Evolutionary conservation across 1,140 invertebrate genomes (phyloP).

Genomic region (Gyrodactylus salaris): DNA sequence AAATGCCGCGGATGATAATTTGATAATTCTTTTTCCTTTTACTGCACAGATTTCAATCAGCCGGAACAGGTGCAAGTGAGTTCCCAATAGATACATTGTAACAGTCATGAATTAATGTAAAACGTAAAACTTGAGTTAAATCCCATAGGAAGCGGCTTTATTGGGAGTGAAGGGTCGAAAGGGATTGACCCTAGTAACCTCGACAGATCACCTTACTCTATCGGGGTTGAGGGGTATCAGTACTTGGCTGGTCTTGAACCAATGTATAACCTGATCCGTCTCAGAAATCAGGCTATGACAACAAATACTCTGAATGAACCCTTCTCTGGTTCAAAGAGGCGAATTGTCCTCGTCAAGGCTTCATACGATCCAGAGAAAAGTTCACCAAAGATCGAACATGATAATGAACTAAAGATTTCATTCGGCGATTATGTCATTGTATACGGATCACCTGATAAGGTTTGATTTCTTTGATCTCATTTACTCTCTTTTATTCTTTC

Average conservation of each 20-base stretch:
- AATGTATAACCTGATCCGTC: neutral
- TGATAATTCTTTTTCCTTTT: no score
- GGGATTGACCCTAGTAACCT: slow-evolving; percentile 8
- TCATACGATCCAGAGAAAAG: neutral
- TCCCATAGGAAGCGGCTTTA: neutral
- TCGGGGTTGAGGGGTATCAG: slow-evolving; percentile 8
- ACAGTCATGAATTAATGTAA: no score
- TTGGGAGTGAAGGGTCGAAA: neutral
- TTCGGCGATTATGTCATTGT: neutral
- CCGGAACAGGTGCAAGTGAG: no score
- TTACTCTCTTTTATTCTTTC: slow-evolving; percentile 8
- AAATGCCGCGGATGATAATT: no score
- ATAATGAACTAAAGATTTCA: neutral
- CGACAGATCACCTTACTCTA: slow-evolving; percentile 10
- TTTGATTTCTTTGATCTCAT: neutral
- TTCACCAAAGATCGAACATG: neutral
- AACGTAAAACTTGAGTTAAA: no score
- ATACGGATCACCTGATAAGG: neutral
- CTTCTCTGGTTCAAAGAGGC: neutral
- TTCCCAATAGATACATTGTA: no score
- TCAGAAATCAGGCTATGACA: neutral
- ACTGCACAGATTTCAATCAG: no score
- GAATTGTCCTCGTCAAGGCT: neutral
- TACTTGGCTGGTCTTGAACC: slow-evolving; percentile 4
- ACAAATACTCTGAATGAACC: slow-evolving; percentile 2